Percentiles rank a stretch among this genome's conserved stretches.
phyloP scores from a whole-genome alignment of 2,797 vertebrate species.

The Glossophaga mutica region DNA sequence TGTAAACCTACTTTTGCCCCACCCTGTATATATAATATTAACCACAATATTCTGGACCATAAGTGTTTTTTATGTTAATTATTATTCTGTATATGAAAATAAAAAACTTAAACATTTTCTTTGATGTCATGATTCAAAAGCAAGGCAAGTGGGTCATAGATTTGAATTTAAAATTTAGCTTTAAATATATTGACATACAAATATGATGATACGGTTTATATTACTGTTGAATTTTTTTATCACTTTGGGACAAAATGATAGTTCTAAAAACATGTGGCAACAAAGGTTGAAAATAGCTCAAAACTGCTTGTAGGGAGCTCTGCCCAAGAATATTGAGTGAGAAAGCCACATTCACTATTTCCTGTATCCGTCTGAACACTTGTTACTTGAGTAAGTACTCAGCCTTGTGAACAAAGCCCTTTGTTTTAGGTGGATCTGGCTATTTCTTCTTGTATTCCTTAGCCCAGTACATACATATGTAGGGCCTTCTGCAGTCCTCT shows the following conservation, averaged over 20 bases:
- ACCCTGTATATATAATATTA: not conserved
- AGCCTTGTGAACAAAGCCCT: not conserved
- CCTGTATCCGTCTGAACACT: not conserved
- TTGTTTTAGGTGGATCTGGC: not conserved
- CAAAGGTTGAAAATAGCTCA: not conserved
- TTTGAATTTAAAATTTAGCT: slow-evolving; percentile 12
- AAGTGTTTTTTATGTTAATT: not conserved
- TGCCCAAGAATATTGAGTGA: not conserved
- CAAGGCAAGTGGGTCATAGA: not conserved
- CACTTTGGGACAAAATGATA: not conserved
- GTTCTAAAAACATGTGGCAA: not conserved
- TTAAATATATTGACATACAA: not conserved
- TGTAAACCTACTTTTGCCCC: not conserved
- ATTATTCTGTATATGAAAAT: not conserved
- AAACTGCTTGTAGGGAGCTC: not conserved
- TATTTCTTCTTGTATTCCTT: not conserved
- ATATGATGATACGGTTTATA: not conserved
- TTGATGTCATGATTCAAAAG: not conserved
- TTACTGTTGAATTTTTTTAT: not conserved
- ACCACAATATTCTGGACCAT: not conserved
- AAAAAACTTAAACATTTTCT: not conserved
- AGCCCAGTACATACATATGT: not conserved
- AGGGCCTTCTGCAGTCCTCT: not conserved
- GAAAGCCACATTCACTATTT: not conserved
- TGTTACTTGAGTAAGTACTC: not conserved